Evolutionary conservation across 2,888 invertebrate species (phyloP), one percentile per base, ranked within the genome.

Genomic region (Chalcosyrphus nemorum): DNA sequence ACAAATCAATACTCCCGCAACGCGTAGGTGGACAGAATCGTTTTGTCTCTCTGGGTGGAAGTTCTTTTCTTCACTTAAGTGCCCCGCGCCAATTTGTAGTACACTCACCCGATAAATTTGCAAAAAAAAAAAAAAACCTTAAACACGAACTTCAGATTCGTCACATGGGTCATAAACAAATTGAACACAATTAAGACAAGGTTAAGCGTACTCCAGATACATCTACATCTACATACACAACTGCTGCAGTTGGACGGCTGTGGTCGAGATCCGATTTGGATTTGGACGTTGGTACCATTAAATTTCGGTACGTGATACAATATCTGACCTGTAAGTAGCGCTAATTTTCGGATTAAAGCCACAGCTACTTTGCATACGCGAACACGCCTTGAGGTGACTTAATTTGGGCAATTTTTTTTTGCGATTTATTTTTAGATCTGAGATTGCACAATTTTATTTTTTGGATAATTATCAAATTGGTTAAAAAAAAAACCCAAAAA

Each of bases 1-100:
- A 74, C 63, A 74, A 63, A 74, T 74, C 72, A 74, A 24, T 61
- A 63, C 52, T 47, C 57, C 17, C 61, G 35, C 54, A n/a, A 32
- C 32, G 61, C 21, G 72, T 74, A 45, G 61, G 72, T 74, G 63
- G 72, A 74, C 72, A 63, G 61, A 52, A 72, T 61, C 59, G 35
- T 50, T 45, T 59, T 19, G 57, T 35, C 13, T n/a, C n/a, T n/a
- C n/a, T n/a, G n/a, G 35, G 2, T 35, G 35, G n/a, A 21, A 45
- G 57, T 70, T 70, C 45, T 54, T 32, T 45, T 19, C 43, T 56
- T 29, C 43, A 47, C 9, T 35, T n/a, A 43, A n/a, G 27, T 50
- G 21, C 24, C 24, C 11, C 32, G 1, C 56, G 56, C 35, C 56
- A 56, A 56, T 56, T 56, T 56, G 35, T 35, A 56, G 32, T 56